Evolutionary conservation across 2,797 vertebrate genomes (phyloP).

Genomic region (Sebastes diploproa): DNA sequence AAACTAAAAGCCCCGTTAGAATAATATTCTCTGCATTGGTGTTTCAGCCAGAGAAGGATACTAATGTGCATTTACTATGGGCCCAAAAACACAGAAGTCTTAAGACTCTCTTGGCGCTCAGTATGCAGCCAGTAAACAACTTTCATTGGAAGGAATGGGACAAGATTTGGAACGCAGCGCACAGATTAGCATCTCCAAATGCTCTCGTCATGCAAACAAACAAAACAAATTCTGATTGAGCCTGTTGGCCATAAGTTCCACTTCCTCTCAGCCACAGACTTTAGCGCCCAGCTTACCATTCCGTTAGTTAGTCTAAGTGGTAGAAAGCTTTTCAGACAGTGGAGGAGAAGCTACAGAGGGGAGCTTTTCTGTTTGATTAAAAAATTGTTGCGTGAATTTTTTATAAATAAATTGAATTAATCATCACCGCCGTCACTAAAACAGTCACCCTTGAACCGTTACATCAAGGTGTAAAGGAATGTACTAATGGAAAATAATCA

Average conservation of each 20-base stretch:
- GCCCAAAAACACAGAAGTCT: slow-evolving; percentile 3
- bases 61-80: background rate
- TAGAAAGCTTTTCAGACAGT: background rate
- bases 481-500: background rate
- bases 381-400: background rate
- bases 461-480: background rate
- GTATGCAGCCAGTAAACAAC: background rate
- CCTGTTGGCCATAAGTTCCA: background rate
- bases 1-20: background rate
- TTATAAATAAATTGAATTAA: background rate
- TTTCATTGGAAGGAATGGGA: background rate
- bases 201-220: background rate
- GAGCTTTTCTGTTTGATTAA: background rate
- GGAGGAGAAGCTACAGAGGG: background rate
- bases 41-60: background rate
- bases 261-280: background rate
- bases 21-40: background rate
- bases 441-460: background rate
- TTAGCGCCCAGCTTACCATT: background rate
- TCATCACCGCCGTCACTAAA: background rate
- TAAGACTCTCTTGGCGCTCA: background rate
- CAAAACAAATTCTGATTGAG: slow-evolving; percentile 2
- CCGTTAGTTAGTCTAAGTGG: background rate
- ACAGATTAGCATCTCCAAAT: slow-evolving; percentile 15
- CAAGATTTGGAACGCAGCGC: background rate